Conservation (phyloP, 2,113 vertebrate genomes). For the Chinchilla lanigera region DNA sequence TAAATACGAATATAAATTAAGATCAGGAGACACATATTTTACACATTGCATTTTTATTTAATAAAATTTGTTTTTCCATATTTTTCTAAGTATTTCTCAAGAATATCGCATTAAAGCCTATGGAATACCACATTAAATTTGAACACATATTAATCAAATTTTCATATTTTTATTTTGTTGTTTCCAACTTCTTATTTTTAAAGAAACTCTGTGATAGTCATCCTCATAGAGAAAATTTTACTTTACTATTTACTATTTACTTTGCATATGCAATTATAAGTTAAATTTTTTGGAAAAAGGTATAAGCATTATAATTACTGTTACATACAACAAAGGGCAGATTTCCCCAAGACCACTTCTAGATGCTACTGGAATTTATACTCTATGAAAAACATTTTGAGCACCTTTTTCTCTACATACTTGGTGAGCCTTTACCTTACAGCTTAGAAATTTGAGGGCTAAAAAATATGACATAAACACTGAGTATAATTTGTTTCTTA, state of each 20-base stretch:
- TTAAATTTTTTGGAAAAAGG: background rate
- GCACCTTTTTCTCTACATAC: background rate
- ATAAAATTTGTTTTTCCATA: background rate
- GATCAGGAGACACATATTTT: background rate
- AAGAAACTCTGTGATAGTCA: background rate
- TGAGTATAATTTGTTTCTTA: slow-evolving; percentile 17
- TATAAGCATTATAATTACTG: background rate
- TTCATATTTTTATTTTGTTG: background rate
- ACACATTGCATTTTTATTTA: background rate
- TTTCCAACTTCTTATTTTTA: background rate
- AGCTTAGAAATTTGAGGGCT: background rate
- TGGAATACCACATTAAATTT: background rate
- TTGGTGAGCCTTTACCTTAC: background rate
- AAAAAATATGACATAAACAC: background rate
- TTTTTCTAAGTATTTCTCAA: slow-evolving; percentile 3
- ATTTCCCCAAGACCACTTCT: background rate
- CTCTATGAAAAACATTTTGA: background rate
- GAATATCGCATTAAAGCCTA: background rate
- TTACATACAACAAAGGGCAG: background rate
- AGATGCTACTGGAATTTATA: background rate
- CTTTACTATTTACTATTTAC: background rate
- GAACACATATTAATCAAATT: background rate
- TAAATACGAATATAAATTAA: background rate
- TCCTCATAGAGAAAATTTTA: background rate
- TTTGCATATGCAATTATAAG: background rate